Base-by-base conservation (phyloP, 2,888 invertebrate species). In the Apodemia zela region DNA sequence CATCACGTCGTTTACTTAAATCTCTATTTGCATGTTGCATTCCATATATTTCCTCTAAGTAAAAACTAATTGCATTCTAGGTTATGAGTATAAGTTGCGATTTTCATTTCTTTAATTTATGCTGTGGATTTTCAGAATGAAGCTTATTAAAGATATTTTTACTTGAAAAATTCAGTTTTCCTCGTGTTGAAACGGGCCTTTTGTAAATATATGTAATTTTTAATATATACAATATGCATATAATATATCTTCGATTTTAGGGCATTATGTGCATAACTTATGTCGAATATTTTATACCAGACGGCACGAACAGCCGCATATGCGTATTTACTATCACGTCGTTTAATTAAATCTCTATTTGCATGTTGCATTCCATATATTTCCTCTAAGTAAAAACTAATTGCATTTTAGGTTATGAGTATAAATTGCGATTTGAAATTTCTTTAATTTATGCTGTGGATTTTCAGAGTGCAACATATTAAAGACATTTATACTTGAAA, bases 211-310 rank as follows among this genome's bases (percentile, higher is more conserved):
- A n/a, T n/a, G n/a, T n/a, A n/a, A n/a, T n/a, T n/a, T n/a, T n/a
- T n/a, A n/a, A n/a, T n/a, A n/a, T n/a, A n/a, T n/a, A n/a, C n/a
- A n/a, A n/a, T n/a, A n/a, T n/a, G n/a, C n/a, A n/a, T n/a, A n/a
- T n/a, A n/a, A n/a, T n/a, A n/a, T n/a, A n/a, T n/a, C n/a, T n/a
- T n/a, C n/a, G n/a, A n/a, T n/a, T n/a, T n/a, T n/a, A n/a, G 78
- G 77, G 76, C 80, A 78, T 73, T 69, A 77, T 75, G 81, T 76
- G 79, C 81, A 85, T 87, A 84, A 84, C 82, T 85, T 83, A 81
- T 78, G 74, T 73, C 76, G 81, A 82, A 85, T 84, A 85, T 87
- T 86, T 87, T 85, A 78, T 70, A 73, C 78, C 73, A 74, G 79
- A 77, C 80, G 85, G 82, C 85, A 83, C 79, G 75, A 78, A 76